Base-by-base conservation (phyloP, 2,797 vertebrate genomes). In the Chelmon rostratus region DNA sequence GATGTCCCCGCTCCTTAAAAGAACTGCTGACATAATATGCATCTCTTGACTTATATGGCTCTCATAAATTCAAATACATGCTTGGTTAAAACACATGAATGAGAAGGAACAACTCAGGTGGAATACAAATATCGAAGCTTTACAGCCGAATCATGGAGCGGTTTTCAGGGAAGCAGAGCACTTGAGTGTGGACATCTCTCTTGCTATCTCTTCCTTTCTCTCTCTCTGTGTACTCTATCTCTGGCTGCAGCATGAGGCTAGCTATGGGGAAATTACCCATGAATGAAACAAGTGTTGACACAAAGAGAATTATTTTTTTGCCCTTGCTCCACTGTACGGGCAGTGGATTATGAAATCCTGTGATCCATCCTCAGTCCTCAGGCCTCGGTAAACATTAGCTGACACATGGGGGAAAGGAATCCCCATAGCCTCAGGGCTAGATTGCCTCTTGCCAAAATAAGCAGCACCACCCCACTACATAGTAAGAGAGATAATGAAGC, bases 271-370 rank as follows among this genome's bases (percentile, higher is more conserved):
- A 94, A 94, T 94, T 93, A 93, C 87, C 92, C 91, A 89, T 92
- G 89, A 95, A 93, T 93, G 88, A 94, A 94, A 94, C 91, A 91
- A 93, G 91, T 94, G 94, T 95, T 94, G 93, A 95, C 94, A 93
- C 90, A 93, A 90, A 93, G 90, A 91, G 84, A 93, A 92, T 94
- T 82, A 74, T 93, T 91, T 92, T 91, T 84, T 88, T 87, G 85
- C 76, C 87, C 90, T 90, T 90, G 88, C 86, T 88, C 81, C 85
- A 89, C 81, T 90, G 83, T 88, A 86, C 52, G 78, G 86, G 89
- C 92, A 90, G 83, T 86, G 93, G 92, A 93, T 95, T 92, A 93
- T 91, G 83, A 93, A 95, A 94, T 91, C 82, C 89, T 93, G 90
- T 93, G 93, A 95, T 94, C 90, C 90, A 84, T 87, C 90, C 88